A percentile compares a stretch with the other conserved stretches of the same genome.
phyloP scores from a whole-genome alignment of 2,888 invertebrate genomes.

The Didymodactylos carnosus region DNA sequence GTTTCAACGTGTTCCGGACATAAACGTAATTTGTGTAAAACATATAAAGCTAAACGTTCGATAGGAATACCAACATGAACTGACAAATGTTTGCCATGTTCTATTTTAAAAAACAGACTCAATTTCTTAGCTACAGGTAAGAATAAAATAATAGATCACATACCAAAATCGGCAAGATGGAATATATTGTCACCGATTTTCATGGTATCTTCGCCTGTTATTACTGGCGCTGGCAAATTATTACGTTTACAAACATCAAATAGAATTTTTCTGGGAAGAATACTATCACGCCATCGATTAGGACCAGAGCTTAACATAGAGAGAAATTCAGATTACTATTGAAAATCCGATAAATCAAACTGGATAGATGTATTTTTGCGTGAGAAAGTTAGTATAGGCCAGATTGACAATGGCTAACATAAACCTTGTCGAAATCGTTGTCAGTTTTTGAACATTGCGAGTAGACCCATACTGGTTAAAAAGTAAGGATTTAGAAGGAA shows the following conservation, averaged over 20 bases:
- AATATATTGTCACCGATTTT: constrained; percentile 27
- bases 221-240: constrained; percentile 25
- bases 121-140: not conserved
- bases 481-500: too few species aligned
- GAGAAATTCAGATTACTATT: too few species aligned
- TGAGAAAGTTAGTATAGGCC: too few species aligned
- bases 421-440: too few species aligned
- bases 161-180: constrained; percentile 33
- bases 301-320: constrained; percentile 34
- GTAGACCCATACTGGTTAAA: too few species aligned
- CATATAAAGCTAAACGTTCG: constrained; percentile 63
- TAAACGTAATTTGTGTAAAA: constrained; percentile 49
- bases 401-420: too few species aligned
- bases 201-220: constrained; percentile 25
- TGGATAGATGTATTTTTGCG: too few species aligned
- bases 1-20: constrained; percentile 79
- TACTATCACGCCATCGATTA: constrained; percentile 34
- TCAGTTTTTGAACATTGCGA: too few species aligned
- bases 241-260: constrained; percentile 27
- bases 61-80: constrained; percentile 38
- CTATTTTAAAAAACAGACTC: constrained; percentile 17
- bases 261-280: constrained; percentile 32
- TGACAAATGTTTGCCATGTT: constrained; percentile 19
- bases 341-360: too few species aligned
- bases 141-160: constrained; percentile 15